These are phyloP conservation scores for Anoura caudifer DNA, from an alignment of 2,113 vertebrate species.

Conservation along the genomic window DNA sequence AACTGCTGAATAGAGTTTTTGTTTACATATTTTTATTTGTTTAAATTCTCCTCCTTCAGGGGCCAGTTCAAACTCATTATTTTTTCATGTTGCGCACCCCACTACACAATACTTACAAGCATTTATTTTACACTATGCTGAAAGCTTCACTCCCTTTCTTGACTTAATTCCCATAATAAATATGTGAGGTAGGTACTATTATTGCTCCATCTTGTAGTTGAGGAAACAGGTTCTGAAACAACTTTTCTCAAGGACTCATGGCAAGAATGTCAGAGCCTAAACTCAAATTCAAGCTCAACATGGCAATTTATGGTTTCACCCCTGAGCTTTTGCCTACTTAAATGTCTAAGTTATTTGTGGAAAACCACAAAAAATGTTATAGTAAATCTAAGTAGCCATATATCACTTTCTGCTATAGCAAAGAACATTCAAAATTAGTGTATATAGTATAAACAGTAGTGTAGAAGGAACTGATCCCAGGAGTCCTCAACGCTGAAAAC, in stretches of 20 bases:
- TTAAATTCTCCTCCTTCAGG: neutral
- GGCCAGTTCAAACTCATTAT: neutral
- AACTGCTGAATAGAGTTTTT: neutral
- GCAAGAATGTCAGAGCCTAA: neutral
- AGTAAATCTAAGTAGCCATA: constrained; percentile 23
- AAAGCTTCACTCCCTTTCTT: neutral
- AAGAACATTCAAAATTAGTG: constrained; percentile 7
- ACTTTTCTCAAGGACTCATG: neutral
- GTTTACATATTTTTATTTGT: neutral
- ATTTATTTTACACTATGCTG: neutral
- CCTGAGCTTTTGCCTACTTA: neutral
- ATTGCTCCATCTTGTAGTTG: neutral
- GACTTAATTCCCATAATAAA: neutral
- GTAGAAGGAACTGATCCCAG: neutral
- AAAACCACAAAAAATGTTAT: constrained; percentile 5
- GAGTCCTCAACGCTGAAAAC: neutral
- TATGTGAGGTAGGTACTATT: neutral
- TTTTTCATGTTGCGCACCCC: neutral
- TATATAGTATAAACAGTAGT: neutral
- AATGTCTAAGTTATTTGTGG: constrained; percentile 20
- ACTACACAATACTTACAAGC: neutral
- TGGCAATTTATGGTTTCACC: neutral
- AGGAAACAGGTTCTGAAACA: neutral
- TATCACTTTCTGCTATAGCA: constrained; percentile 22
- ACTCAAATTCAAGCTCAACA: neutral